A percentile compares a stretch with the other conserved stretches of the same genome.
Conservation (phyloP, 2,888 invertebrate genomes). For the Nemapogon koenigi region DNA sequence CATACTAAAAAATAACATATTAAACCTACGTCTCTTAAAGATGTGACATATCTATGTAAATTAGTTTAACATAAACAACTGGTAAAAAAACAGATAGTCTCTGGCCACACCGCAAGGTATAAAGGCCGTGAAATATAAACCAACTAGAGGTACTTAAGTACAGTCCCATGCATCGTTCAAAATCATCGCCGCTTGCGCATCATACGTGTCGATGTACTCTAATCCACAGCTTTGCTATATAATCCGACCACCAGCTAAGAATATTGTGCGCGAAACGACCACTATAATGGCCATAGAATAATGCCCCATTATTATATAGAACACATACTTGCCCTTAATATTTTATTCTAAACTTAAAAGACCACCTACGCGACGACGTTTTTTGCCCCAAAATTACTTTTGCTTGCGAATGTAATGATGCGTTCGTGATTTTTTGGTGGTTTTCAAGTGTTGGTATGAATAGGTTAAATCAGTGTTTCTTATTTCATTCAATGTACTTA, state of each 20-base stretch:
- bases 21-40: too few relatives aligned
- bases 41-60: too few relatives aligned
- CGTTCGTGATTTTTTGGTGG: constrained; percentile 54
- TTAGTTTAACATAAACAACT: too few relatives aligned
- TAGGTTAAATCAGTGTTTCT: too few relatives aligned
- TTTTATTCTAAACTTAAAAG: constrained; percentile 26
- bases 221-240: constrained; percentile 49
- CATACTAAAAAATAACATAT: too few relatives aligned
- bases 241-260: constrained; percentile 53
- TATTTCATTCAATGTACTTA: too few relatives aligned
- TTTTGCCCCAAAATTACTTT: constrained; percentile 33
- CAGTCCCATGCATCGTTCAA: too few relatives aligned
- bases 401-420: constrained; percentile 49
- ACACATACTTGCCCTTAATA: constrained; percentile 13
- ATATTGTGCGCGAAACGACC: constrained; percentile 25
- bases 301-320: constrained; percentile 53
- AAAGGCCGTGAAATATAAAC: too few relatives aligned
- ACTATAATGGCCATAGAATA: constrained; percentile 46
- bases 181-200: constrained; percentile 13
- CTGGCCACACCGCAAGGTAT: too few relatives aligned
- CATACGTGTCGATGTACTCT: constrained; percentile 57
- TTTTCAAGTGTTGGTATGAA: too few relatives aligned
- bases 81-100: too few relatives aligned
- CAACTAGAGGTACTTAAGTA: too few relatives aligned
- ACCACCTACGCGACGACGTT: constrained; percentile 47